Conservation (phyloP, 2,888 invertebrate genomes). For the Heliconius sara region DNA sequence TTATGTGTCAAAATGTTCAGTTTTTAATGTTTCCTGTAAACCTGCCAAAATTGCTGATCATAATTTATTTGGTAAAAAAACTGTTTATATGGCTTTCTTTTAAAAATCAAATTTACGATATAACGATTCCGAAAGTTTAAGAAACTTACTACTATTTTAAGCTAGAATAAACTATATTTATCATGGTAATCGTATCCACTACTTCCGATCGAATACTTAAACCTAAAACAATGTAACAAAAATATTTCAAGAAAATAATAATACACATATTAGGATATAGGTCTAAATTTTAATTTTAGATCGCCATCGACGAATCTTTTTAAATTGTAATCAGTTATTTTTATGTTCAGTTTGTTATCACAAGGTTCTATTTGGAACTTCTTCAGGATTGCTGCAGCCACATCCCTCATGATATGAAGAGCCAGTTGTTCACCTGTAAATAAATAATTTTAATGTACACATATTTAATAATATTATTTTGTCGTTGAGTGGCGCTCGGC, state of each 20-base stretch:
- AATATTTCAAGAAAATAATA: background rate
- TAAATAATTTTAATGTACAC: constrained; percentile 5
- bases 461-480: too few species aligned
- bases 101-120: too few species aligned
- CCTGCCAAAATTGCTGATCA: too few species aligned
- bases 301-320: constrained; percentile 64
- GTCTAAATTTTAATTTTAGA: constrained; percentile 68
- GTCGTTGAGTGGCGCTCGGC: too few species aligned
- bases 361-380: constrained; percentile 63
- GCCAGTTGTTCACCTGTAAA: constrained; percentile 71
- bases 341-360: constrained; percentile 53
- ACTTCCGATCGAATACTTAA: background rate
- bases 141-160: background rate
- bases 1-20: too few species aligned
- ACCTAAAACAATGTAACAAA: too few species aligned
- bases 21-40: too few species aligned
- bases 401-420: constrained; percentile 60
- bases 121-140: too few species aligned
- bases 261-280: constrained; percentile 34
- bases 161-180: background rate
- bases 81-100: too few species aligned
- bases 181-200: constrained; percentile 10
- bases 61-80: too few species aligned
- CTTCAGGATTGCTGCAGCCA: constrained; percentile 59
- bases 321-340: constrained; percentile 67